Conservation (phyloP, 2,888 invertebrate genomes). For the Bimastos eiseni region DNA sequence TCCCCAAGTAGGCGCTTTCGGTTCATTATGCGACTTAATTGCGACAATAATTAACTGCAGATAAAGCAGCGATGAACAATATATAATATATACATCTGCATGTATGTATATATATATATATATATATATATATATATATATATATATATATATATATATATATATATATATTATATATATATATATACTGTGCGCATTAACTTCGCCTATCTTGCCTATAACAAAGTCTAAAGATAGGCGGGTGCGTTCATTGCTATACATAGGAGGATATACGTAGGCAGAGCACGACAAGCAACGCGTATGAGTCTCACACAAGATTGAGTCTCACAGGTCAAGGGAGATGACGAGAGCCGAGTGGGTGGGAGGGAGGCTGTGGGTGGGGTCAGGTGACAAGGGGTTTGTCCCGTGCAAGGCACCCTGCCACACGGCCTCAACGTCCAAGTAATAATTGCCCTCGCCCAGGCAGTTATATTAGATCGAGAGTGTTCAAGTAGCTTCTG, state of each 20-base stretch:
- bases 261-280: not conserved
- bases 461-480: not conserved
- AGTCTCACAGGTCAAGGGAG: not conserved
- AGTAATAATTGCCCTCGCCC: not conserved
- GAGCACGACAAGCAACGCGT: not conserved
- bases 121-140: too few relatives aligned
- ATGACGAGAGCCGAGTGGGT: not conserved
- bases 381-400: not conserved
- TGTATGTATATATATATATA: too few relatives aligned
- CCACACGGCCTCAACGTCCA: not conserved
- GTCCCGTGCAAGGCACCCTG: not conserved
- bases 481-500: not conserved
- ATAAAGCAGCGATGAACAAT: not conserved
- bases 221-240: not conserved
- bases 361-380: not conserved
- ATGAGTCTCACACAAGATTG: not conserved
- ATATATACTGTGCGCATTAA: not conserved
- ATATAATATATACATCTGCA: too few relatives aligned
- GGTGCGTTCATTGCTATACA: not conserved
- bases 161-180: too few relatives aligned
- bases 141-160: too few relatives aligned
- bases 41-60: not conserved
- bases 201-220: not conserved
- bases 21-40: slow-evolving; percentile 4
- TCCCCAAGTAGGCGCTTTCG: not conserved